Conservation (phyloP, 2,113 vertebrate genomes). For the Salminus brasiliensis region DNA sequence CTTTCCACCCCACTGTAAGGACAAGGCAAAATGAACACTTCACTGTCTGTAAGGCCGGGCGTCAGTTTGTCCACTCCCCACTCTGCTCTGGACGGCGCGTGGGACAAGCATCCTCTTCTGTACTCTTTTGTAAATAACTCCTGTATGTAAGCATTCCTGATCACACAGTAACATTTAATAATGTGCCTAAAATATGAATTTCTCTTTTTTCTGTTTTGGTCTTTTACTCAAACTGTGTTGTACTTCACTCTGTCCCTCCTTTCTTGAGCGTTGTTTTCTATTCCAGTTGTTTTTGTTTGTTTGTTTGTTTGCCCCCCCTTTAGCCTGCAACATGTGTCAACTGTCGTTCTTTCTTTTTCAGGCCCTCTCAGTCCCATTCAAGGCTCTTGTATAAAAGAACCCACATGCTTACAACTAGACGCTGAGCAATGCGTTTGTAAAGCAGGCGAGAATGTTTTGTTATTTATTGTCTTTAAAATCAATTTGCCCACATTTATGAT, state of each 20-base stretch:
- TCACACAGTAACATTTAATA: conserved; percentile 39
- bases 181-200: conserved; percentile 49
- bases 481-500: background rate
- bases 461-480: background rate
- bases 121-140: conserved; percentile 42
- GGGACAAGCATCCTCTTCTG: conserved; percentile 31
- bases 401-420: background rate
- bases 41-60: background rate
- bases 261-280: conserved; percentile 42
- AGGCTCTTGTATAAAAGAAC: background rate
- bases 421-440: background rate
- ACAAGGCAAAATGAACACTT: background rate
- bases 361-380: background rate
- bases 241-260: conserved; percentile 51
- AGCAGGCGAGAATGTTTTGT: background rate
- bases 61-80: background rate
- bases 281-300: background rate
- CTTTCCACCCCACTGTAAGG: background rate
- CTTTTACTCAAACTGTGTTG: conserved; percentile 38
- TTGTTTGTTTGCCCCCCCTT: background rate
- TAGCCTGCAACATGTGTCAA: background rate
- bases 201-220: conserved; percentile 26
- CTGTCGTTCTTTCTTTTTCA: background rate
- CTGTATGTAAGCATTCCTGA: conserved; percentile 47
- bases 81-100: conserved; percentile 4